These are phyloP conservation scores for Lycocorax pyrrhopterus DNA, from an alignment of 2,113 vertebrate genomes.

Conservation along the genomic window DNA sequence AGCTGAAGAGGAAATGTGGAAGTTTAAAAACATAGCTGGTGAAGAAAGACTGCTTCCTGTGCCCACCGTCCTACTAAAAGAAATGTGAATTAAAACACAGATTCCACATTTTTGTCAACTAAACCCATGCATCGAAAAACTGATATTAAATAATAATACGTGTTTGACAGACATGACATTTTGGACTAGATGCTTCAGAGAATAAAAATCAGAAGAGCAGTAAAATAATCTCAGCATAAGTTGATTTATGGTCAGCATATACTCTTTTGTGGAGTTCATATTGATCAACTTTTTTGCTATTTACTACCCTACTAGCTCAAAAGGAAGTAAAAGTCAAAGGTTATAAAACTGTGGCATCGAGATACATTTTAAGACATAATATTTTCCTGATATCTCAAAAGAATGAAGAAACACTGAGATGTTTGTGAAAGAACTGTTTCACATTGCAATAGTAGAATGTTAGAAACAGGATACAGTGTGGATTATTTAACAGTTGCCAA, in stretches of 20 bases:
- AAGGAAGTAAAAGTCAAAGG: neutral
- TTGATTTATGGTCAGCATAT: neutral
- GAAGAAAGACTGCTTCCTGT: neutral
- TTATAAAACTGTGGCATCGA: neutral
- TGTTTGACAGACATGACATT: neutral
- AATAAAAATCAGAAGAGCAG: neutral
- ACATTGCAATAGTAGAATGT: neutral
- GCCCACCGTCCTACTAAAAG: neutral
- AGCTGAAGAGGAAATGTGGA: neutral
- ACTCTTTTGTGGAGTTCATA: neutral
- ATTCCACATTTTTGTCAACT: neutral
- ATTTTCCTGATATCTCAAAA: neutral
- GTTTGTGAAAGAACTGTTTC: slow-evolving; percentile 14
- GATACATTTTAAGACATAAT: neutral
- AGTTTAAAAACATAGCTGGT: neutral
- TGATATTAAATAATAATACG: neutral
- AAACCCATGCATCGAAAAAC: neutral
- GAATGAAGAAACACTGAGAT: neutral
- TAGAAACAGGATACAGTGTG: neutral
- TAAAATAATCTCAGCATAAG: neutral
- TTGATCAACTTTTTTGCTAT: neutral
- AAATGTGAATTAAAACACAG: neutral
- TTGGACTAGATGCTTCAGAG: neutral
- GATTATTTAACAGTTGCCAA: slow-evolving; percentile 56
- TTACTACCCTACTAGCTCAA: neutral